Conservation (phyloP, 2,797 vertebrate species). For the Oryzias sinensis region DNA sequence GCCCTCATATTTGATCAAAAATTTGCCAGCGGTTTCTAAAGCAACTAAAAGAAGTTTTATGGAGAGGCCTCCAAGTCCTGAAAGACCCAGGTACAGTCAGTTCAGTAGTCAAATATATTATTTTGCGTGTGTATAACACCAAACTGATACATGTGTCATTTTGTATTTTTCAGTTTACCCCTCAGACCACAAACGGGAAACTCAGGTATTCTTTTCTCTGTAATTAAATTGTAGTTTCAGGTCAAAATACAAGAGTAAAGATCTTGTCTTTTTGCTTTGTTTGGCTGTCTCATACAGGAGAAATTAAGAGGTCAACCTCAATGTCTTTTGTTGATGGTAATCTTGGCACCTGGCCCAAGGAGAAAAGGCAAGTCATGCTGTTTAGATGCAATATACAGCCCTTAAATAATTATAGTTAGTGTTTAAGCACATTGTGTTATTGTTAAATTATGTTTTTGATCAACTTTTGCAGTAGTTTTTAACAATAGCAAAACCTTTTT, state of each 20-base stretch:
- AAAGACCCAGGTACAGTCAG: slow-evolving; percentile 82
- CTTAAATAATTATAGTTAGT: too few relatives aligned
- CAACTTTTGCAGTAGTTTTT: too few relatives aligned
- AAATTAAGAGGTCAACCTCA: slow-evolving; percentile 92
- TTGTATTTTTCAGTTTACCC: slow-evolving; percentile 66
- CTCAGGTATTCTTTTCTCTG: slow-evolving; percentile 77
- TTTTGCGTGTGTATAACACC: not conserved
- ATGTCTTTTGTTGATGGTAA: slow-evolving; percentile 97
- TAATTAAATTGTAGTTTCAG: not conserved
- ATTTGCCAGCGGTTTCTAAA: slow-evolving; percentile 78
- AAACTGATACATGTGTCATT: not conserved
- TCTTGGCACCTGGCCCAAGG: slow-evolving; percentile 96
- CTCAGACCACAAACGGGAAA: slow-evolving; percentile 80
- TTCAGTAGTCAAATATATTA: too few relatives aligned
- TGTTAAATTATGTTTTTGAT: too few relatives aligned
- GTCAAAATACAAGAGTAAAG: not conserved
- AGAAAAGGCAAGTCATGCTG: slow-evolving; percentile 84
- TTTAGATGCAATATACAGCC: too few relatives aligned
- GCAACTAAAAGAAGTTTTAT: slow-evolving; percentile 84
- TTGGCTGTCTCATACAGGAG: slow-evolving; percentile 75
- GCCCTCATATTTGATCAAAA: slow-evolving; percentile 72
- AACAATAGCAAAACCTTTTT: not conserved
- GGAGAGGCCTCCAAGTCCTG: slow-evolving; percentile 82
- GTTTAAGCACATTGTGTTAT: too few relatives aligned
- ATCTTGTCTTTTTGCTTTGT: not conserved